These are phyloP conservation scores for Apteryx owenii DNA, from an alignment of 2,113 vertebrate species.

Conservation along the genomic window DNA sequence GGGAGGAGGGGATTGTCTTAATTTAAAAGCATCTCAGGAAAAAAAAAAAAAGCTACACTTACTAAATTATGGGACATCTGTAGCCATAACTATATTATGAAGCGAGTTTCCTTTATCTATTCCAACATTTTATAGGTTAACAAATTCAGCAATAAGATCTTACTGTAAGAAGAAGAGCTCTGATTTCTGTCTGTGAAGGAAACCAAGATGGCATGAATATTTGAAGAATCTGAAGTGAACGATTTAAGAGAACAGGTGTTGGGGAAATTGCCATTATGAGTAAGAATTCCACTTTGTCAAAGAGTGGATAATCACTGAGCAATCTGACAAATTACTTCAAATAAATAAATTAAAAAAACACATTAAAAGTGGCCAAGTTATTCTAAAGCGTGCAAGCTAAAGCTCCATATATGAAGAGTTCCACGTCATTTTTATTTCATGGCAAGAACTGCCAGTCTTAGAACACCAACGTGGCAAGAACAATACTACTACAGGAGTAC, in stretches of 20 bases:
- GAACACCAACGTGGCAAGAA: not conserved
- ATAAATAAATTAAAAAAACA: not conserved
- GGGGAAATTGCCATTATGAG: slow-evolving; percentile 35
- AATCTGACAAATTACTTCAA: not conserved
- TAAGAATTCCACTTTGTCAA: slow-evolving; percentile 32
- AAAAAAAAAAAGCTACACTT: not conserved
- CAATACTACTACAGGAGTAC: not conserved
- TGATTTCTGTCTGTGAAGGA: slow-evolving; percentile 66
- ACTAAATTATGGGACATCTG: not conserved
- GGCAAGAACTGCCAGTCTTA: not conserved
- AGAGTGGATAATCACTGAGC: not conserved
- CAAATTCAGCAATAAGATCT: slow-evolving; percentile 61
- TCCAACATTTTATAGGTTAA: slow-evolving; percentile 41
- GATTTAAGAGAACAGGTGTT: slow-evolving; percentile 42
- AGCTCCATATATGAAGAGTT: accelerated
- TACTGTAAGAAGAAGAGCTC: slow-evolving; percentile 58
- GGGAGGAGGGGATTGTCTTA: not conserved
- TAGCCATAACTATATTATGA: not conserved
- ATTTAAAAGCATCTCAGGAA: not conserved
- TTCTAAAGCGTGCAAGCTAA: not conserved
- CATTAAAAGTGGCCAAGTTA: not conserved
- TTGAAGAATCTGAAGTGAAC: slow-evolving; percentile 52
- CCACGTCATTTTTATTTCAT: not conserved
- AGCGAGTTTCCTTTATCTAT: slow-evolving; percentile 5
- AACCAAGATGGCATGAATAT: slow-evolving; percentile 56